Percentiles rank a stretch among this genome's conserved stretches.
These are phyloP conservation scores for Leptinotarsa peninsularis DNA, from an alignment of 2,888 invertebrate species.

Conservation along the genomic window DNA sequence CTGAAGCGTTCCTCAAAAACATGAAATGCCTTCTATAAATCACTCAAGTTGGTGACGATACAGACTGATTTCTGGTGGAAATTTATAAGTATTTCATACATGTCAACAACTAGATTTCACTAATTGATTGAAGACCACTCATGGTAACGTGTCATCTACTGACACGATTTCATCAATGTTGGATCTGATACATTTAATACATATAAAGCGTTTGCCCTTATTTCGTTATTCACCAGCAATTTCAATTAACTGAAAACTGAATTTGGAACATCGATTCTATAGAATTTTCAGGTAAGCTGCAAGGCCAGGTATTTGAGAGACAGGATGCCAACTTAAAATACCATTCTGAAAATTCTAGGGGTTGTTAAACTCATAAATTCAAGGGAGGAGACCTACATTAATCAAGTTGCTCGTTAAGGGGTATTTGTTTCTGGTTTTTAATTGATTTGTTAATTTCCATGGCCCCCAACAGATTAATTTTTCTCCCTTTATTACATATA, in stretches of 20 bases:
- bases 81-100: neutral
- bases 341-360: too few species aligned
- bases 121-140: constrained; percentile 9
- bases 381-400: too few species aligned
- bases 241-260: neutral
- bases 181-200: neutral
- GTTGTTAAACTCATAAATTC: too few species aligned
- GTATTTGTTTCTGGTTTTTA: too few species aligned
- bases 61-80: neutral
- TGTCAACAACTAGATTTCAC: neutral
- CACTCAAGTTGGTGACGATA: neutral
- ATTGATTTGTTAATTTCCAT: too few species aligned
- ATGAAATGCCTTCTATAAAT: neutral
- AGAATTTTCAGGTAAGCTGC: too few species aligned
- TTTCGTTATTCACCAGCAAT: neutral
- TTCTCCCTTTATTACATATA: too few species aligned
- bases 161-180: neutral
- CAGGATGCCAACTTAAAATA: too few species aligned
- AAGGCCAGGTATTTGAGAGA: too few species aligned
- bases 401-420: too few species aligned
- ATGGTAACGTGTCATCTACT: neutral
- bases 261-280: too few species aligned
- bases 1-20: neutral
- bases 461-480: too few species aligned
- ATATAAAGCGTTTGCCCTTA: neutral